These are phyloP conservation scores for Plusia festucae DNA, from an alignment of 2,888 invertebrate genomes.

Conservation along the genomic window DNA sequence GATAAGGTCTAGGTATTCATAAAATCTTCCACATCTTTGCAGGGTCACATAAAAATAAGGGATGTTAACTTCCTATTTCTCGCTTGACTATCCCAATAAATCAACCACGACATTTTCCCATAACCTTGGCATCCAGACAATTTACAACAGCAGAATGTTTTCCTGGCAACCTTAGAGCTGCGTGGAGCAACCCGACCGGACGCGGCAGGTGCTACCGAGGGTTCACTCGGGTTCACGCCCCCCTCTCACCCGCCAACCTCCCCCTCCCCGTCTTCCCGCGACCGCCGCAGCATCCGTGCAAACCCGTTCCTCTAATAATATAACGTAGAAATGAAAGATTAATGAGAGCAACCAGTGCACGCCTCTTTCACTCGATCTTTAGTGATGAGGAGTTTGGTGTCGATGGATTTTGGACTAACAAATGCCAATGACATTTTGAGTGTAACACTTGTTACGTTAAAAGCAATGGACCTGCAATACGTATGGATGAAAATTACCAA, in stretches of 20 bases:
- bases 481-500: too few relatives aligned
- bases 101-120: constrained; percentile 8
- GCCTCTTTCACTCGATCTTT: constrained; percentile 84
- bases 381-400: constrained; percentile 64
- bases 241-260: constrained; percentile 63
- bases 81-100: neutral
- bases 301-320: constrained; percentile 89
- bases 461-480: too few relatives aligned
- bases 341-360: constrained; percentile 89
- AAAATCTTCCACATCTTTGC: neutral
- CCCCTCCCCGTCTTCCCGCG: constrained; percentile 50
- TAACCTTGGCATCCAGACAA: constrained; percentile 46
- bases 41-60: neutral
- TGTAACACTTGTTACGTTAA: too few relatives aligned
- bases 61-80: neutral
- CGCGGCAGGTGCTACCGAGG: constrained; percentile 87
- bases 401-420: constrained; percentile 58
- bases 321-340: constrained; percentile 89
- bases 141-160: constrained; percentile 47
- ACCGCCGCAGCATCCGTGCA: constrained; percentile 85
- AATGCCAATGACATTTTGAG: too few relatives aligned
- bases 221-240: constrained; percentile 87
- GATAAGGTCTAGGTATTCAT: too few relatives aligned
- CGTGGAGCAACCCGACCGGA: constrained; percentile 73
- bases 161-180: constrained; percentile 57